A percentile compares a stretch with the other conserved stretches of the same genome.
Conservation (phyloP, 2,113 vertebrate species). For the Eubucco bourcierii region DNA sequence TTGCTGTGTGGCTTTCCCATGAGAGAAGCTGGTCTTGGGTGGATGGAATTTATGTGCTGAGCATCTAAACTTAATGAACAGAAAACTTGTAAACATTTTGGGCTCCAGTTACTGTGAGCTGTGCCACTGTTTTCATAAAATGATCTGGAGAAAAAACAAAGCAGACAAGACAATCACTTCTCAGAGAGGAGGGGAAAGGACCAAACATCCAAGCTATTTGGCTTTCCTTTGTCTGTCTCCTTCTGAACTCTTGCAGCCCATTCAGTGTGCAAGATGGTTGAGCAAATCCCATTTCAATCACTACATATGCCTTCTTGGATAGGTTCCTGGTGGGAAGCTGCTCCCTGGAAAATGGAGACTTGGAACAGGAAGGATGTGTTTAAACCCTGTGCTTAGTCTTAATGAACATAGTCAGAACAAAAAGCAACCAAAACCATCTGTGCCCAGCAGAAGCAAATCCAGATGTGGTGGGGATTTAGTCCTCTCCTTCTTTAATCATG, state of each 20-base stretch:
- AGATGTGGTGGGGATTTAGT: conserved; percentile 24
- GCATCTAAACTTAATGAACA: background rate
- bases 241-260: conserved; percentile 24
- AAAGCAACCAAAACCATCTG: conserved; percentile 57
- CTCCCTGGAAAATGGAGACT: conserved; percentile 23
- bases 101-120: background rate
- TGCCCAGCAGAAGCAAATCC: conserved; percentile 50
- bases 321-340: background rate
- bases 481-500: conserved; percentile 17
- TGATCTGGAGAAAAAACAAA: background rate
- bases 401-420: conserved; percentile 10
- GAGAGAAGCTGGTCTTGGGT: background rate
- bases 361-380: conserved; percentile 51
- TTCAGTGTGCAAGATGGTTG: background rate
- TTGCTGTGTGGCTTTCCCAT: background rate
- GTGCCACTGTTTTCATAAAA: background rate
- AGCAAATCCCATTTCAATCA: conserved; percentile 23
- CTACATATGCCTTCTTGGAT: background rate
- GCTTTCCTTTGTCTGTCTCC: background rate
- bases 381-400: conserved; percentile 7
- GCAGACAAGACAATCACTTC: background rate
- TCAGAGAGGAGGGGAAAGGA: background rate
- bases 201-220: background rate
- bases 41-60: background rate
- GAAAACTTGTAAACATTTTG: background rate